Percentiles rank a stretch among this genome's conserved stretches.
Conservation (phyloP, 2,888 invertebrate genomes). For the Sipha maydis region DNA sequence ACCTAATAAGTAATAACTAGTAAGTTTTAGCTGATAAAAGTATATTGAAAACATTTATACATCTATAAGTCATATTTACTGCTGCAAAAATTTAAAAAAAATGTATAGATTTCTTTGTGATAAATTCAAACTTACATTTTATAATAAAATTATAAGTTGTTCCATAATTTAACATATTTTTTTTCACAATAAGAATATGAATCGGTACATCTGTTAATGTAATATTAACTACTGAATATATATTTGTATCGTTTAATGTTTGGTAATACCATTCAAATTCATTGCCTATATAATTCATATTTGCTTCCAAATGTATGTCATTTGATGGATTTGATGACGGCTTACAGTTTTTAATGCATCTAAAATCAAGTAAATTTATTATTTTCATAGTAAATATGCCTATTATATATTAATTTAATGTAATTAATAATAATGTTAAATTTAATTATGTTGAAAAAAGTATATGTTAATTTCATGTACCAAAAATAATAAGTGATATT, state of each 20-base stretch:
- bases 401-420: too few species aligned
- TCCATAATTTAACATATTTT: slow-evolving; percentile 11
- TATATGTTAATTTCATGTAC: too few species aligned
- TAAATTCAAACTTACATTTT: slow-evolving; percentile 6
- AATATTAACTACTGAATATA: neutral
- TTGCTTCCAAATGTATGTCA: slow-evolving; percentile 15
- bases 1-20: too few species aligned
- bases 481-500: too few species aligned
- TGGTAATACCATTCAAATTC: slow-evolving; percentile 27
- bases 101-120: neutral
- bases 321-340: slow-evolving; percentile 10
- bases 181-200: slow-evolving; percentile 14
- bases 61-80: too few species aligned
- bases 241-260: neutral
- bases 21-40: too few species aligned
- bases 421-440: too few species aligned
- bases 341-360: slow-evolving; percentile 28
- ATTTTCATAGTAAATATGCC: too few species aligned
- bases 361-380: neutral
- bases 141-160: neutral
- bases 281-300: neutral
- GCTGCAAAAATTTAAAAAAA: too few species aligned
- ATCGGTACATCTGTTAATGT: slow-evolving; percentile 2
- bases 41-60: too few species aligned
- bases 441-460: too few species aligned